These are phyloP conservation scores for Rhea americana DNA, from an alignment of 2,113 vertebrate species.

Conservation along the genomic window DNA sequence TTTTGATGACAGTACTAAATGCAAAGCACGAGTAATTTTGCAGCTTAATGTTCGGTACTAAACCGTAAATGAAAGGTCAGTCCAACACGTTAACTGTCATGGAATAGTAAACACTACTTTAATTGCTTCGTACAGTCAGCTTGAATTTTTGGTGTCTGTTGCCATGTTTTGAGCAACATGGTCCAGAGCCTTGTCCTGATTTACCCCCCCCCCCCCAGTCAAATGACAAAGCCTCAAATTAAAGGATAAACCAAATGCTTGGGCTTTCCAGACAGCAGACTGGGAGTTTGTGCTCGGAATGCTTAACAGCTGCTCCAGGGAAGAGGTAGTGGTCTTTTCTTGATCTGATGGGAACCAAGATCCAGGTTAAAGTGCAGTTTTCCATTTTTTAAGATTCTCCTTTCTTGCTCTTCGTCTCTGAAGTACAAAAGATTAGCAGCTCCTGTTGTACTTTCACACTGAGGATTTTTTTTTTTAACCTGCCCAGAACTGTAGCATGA, in stretches of 20 bases:
- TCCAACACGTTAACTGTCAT: slow-evolving; percentile 39
- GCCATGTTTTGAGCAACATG: slow-evolving; percentile 30
- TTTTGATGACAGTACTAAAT: slow-evolving; percentile 26
- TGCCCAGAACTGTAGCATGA: neutral
- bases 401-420: neutral
- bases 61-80: slow-evolving; percentile 64
- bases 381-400: neutral
- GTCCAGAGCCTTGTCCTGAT: slow-evolving; percentile 29
- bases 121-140: slow-evolving; percentile 39
- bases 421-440: neutral
- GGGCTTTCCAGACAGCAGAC: neutral
- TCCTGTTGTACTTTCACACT: neutral
- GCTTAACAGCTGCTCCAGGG: rapidly evolving
- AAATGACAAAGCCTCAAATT: slow-evolving; percentile 57
- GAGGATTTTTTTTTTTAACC: neutral
- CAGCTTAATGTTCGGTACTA: slow-evolving; percentile 28
- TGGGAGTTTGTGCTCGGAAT: neutral
- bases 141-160: slow-evolving; percentile 35
- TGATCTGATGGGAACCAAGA: neutral
- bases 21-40: slow-evolving; percentile 41
- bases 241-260: slow-evolving; percentile 29
- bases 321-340: neutral
- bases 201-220: neutral
- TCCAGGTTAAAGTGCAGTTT: neutral
- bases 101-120: slow-evolving; percentile 32